Conservation (phyloP, 37 sponge, comb jelly and placozoan species). For the Eunapius fragilis region DNA sequence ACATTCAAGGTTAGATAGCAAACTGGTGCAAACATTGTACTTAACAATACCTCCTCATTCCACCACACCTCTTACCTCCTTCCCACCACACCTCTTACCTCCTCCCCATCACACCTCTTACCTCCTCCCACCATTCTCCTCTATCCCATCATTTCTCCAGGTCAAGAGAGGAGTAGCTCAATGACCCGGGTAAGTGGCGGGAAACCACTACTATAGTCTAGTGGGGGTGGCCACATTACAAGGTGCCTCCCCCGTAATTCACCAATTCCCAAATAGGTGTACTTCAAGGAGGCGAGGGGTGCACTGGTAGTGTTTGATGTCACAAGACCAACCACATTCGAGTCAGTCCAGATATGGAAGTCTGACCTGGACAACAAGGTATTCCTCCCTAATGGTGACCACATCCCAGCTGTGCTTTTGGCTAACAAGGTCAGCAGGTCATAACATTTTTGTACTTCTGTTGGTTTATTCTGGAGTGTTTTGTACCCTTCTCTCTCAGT, state of each 20-base stretch:
- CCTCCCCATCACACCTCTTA: too few relatives aligned
- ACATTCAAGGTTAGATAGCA: constrained; percentile 57
- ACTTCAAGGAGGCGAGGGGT: constrained; percentile 98
- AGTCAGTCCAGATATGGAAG: constrained; percentile 99
- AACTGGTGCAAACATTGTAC: too few relatives aligned
- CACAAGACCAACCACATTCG: constrained; percentile 91
- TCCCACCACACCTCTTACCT: too few relatives aligned
- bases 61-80: too few relatives aligned
- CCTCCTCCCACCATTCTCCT: too few relatives aligned
- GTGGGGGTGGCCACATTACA: not conserved
- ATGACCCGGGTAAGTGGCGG: constrained; percentile 89
- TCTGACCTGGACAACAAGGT: constrained; percentile 94
- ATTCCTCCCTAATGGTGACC: constrained; percentile 80
- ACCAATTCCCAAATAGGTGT: constrained; percentile 49
- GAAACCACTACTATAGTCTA: not conserved
- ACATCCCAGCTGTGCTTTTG: constrained; percentile 89
- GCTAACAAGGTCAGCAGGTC: constrained; percentile 97
- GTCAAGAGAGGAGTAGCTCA: constrained; percentile 94
- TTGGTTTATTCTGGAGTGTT: too few relatives aligned
- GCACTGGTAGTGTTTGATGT: constrained; percentile 98
- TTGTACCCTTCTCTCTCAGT: constrained; percentile 74
- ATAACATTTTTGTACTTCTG: too few relatives aligned
- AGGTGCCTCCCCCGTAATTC: too few relatives aligned
- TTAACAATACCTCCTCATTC: too few relatives aligned
- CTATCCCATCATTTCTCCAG: constrained; percentile 14